A percentile compares a stretch with the other conserved stretches of the same genome.
Evolutionary conservation across 1,140 invertebrate species (phyloP).

Genomic region (Solenopsis fugax): DNA sequence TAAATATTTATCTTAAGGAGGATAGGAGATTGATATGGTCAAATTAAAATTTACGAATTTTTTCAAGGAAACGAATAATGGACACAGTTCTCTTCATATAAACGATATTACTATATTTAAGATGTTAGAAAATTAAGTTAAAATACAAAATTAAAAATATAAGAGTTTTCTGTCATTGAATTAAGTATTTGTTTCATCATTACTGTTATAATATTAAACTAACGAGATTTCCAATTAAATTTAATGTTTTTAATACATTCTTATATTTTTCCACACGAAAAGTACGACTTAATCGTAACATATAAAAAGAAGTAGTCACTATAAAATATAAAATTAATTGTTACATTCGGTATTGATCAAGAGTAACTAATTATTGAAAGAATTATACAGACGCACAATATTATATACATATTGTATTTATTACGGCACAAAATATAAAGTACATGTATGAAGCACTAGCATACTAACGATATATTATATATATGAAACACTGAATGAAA

Average conservation of each 20-base stretch:
- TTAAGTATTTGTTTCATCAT: too few relatives aligned
- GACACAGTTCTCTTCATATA: too few relatives aligned
- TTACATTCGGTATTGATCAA: background rate
- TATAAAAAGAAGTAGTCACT: background rate
- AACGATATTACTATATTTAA: too few relatives aligned
- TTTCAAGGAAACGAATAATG: too few relatives aligned
- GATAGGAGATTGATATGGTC: too few relatives aligned
- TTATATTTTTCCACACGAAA: background rate
- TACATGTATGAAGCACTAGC: slow-evolving; percentile 52
- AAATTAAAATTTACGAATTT: too few relatives aligned
- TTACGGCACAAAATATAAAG: slow-evolving; percentile 67
- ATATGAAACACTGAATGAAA: slow-evolving; percentile 47
- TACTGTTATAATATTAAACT: too few relatives aligned
- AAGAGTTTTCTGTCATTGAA: too few relatives aligned
- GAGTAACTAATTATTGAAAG: background rate
- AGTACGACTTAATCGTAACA: background rate
- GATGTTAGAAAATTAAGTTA: too few relatives aligned
- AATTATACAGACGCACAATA: slow-evolving; percentile 13
- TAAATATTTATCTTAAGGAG: too few relatives aligned
- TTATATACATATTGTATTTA: slow-evolving; percentile 65
- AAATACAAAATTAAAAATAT: too few relatives aligned
- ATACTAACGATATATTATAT: slow-evolving; percentile 49
- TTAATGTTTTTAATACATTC: background rate
- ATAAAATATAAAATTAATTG: background rate
- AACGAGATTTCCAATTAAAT: too few relatives aligned